Base-by-base conservation (phyloP, 2,113 vertebrate genomes). In the Myotis yumanensis region DNA sequence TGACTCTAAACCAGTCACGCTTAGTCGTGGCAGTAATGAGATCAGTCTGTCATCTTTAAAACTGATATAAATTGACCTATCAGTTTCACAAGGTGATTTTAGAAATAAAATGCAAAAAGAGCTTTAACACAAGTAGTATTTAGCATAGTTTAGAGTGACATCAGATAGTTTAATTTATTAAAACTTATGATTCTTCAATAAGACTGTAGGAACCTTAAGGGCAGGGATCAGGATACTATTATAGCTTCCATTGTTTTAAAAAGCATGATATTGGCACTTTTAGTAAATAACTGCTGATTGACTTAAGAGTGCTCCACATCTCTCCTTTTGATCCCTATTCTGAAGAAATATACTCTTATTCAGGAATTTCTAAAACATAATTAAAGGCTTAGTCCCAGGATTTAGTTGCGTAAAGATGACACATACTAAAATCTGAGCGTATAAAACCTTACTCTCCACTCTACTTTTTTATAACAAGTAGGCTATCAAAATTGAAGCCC, bases 321-420 rank as follows among this genome's bases (percentile, higher is more conserved):
- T 94, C 18, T 90, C 71, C 37, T 43, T 86, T 82, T 89, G 40
- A 15, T 35, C 23, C 57, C 52, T 94, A 85, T 54, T 87, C 46
- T 93, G 52, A 96, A 75, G 72, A 95, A 94, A 90, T n/a, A 66
- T 20, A 80, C 3, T 87, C 43, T 87, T 94, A 66, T 76, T 71
- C 12, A 66, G 59, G 23, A 11, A 10, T 15, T 93, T 57, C 10
- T 62, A 76, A 80, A 10, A 30, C 8, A 92, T 48, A 90, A 93
- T 62, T 52, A 76, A 86, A 91, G 30, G n/a, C 37, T 85, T 43
- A 73, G 40, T 87, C 20, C 30, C 40, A 75, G 51, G 14, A 91
- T 59, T 91, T 43, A 87, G 48, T 32, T 80, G 54, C 23, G n/a
- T 66, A 4, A 68, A 52, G 25, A 80, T 48, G 17, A 83, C 32